Percentiles rank a stretch among this genome's conserved stretches.
These are phyloP conservation scores for Periplaneta americana DNA, from an alignment of 1,140 invertebrate genomes.

Conservation along the genomic window DNA sequence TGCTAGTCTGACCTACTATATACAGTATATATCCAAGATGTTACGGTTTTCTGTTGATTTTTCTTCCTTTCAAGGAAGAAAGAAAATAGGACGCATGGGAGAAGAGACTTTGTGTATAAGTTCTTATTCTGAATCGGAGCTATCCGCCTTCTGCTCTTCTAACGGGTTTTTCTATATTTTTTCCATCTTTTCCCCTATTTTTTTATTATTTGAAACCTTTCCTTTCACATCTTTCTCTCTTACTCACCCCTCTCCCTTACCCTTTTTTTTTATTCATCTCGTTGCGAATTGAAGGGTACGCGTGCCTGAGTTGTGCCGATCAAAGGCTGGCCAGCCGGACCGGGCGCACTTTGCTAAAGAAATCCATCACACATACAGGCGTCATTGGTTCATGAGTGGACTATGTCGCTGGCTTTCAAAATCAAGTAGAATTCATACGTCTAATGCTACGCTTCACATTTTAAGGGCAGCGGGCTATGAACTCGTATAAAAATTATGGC, in stretches of 20 bases:
- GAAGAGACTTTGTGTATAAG: not conserved
- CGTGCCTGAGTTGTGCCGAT: not conserved
- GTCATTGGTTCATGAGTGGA: not conserved
- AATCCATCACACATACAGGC: not conserved
- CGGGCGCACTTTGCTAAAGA: not conserved
- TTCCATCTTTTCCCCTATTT: not conserved
- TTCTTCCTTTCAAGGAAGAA: not conserved
- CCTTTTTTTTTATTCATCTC: not conserved
- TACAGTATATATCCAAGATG: not conserved
- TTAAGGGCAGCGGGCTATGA: too few species aligned
- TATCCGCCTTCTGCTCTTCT: not conserved
- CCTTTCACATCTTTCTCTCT: not conserved
- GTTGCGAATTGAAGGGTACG: not conserved
- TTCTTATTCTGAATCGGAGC: not conserved
- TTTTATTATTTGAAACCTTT: not conserved
- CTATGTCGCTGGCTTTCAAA: not conserved
- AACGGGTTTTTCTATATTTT: conserved; percentile 2
- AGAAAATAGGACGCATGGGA: not conserved
- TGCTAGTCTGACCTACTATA: not conserved
- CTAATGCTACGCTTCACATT: too few species aligned
- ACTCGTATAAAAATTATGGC: too few species aligned
- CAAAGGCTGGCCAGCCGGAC: not conserved
- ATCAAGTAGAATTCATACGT: too few species aligned
- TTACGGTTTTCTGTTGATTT: conserved; percentile 4
- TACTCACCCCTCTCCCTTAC: not conserved